Base-by-base conservation (phyloP, 2,113 vertebrate species). In the Paramormyrops kingsleyae region DNA sequence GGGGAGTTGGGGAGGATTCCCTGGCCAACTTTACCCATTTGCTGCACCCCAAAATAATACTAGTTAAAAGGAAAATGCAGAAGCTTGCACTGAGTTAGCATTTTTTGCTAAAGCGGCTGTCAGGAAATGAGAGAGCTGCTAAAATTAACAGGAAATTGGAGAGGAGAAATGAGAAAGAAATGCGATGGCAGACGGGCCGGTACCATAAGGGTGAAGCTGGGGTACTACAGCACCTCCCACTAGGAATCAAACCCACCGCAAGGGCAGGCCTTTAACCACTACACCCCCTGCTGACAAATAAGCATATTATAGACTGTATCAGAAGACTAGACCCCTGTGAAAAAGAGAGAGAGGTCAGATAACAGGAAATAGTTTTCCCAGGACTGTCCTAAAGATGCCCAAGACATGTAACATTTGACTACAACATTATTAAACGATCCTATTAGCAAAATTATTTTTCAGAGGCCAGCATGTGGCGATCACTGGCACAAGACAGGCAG, bases 11-110 rank as follows among this genome's bases (percentile, higher is more conserved):
- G 91, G 90, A 88, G 59, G 89, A 70, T 83, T 92, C 91, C 86
- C 87, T n/a, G 62, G 92, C 91, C 92, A 91, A 91, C 85, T 88
- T 85, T 87, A 87, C 74, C 92, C 88, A 89, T 92, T 91, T 89
- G 89, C 90, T 53, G 77, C 56, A 70, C 80, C 46, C 35, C 39
- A 42, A 80, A 80, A 42, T 80, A 80, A 77, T 35, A 39, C 42
- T 80, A 50, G 5, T 47, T 10, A 21, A 83, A 19, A 83, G 42
- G 42, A 77, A 89, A 89, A 87, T 88, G 27, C 50, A 56, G 88
- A 50, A 89, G 42, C n/a, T 70, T 31, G 62, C 88, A 66, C 52
- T 39, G 46, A 89, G 56, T 88, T 87, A 56, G 85, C 89, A 89
- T 83, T 90, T 91, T 53, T 91, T 87, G 49, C 39, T 89, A 87